A percentile compares a stretch with the other conserved stretches of the same genome.
phyloP scores from a whole-genome alignment of 1,140 invertebrate genomes.

The Heliconius hermathena region DNA sequence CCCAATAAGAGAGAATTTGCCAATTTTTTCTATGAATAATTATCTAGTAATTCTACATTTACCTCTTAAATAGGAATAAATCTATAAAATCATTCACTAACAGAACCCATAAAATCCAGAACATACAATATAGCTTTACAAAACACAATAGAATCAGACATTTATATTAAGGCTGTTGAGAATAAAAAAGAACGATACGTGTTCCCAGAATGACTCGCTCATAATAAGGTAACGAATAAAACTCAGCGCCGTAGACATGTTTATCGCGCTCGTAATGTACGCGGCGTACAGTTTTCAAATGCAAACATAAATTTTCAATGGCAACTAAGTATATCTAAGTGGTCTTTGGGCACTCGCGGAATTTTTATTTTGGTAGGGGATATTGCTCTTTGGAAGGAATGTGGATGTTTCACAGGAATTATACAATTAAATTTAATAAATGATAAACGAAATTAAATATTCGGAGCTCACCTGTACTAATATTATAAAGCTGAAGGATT shows the following conservation, averaged over 20 bases:
- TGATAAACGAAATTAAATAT: background rate
- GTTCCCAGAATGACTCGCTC: constrained; percentile 18
- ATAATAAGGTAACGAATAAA: constrained; percentile 29
- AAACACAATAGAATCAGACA: constrained; percentile 12
- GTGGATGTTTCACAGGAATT: background rate
- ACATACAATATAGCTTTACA: background rate
- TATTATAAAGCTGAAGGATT: background rate
- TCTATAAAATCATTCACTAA: background rate
- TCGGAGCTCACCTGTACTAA: background rate
- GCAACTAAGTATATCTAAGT: constrained; percentile 18
- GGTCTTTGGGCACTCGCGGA: background rate
- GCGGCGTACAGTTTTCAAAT: constrained; percentile 19
- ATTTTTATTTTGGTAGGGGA: constrained; percentile 2
- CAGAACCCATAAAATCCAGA: constrained; percentile 7
- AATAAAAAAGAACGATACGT: background rate
- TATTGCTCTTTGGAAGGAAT: background rate
- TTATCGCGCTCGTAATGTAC: constrained; percentile 21
- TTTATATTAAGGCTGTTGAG: constrained; percentile 3
- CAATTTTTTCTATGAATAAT: no score
- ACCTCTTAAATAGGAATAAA: background rate
- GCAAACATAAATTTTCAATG: constrained; percentile 20
- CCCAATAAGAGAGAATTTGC: no score
- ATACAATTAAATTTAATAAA: background rate
- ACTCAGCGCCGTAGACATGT: constrained; percentile 17
- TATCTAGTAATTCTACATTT: no score